Percentiles rank a stretch among this genome's conserved stretches.
Conservation (phyloP, 2,888 invertebrate species). For the Steinernema scapterisci region DNA sequence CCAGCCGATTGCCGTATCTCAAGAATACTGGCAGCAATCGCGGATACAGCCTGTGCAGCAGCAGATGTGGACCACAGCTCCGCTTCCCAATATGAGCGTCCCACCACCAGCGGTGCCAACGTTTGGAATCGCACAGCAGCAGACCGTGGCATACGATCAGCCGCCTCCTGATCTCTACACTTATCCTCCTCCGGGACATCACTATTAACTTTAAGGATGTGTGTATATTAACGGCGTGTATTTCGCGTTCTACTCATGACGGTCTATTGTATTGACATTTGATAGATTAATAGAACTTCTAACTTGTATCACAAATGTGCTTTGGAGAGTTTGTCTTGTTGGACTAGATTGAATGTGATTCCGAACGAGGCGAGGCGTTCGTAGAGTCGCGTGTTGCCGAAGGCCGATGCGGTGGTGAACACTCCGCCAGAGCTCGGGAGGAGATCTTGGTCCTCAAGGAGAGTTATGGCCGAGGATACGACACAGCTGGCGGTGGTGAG, state of each 20-base stretch:
- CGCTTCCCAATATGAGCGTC: slow-evolving; percentile 2
- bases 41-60: background rate
- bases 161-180: background rate
- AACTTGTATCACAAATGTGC: background rate
- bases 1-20: background rate
- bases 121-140: background rate
- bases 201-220: background rate
- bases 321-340: background rate
- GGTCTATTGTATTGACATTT: no score
- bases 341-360: slow-evolving; percentile 67
- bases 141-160: background rate
- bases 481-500: slow-evolving; percentile 74
- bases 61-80: background rate
- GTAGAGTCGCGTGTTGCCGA: slow-evolving; percentile 80
- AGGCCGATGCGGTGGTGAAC: slow-evolving; percentile 80
- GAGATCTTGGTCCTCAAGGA: slow-evolving; percentile 78
- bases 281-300: no score
- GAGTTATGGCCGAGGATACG: slow-evolving; percentile 77
- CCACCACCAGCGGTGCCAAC: slow-evolving; percentile 6
- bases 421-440: slow-evolving; percentile 85
- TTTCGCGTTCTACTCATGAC: no score
- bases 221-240: no score
- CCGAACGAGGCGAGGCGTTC: slow-evolving; percentile 78
- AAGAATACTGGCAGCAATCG: background rate
- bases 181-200: slow-evolving; percentile 1